These are phyloP conservation scores for Diloba caeruleocephala DNA, from an alignment of 2,888 invertebrate species.

Conservation along the genomic window DNA sequence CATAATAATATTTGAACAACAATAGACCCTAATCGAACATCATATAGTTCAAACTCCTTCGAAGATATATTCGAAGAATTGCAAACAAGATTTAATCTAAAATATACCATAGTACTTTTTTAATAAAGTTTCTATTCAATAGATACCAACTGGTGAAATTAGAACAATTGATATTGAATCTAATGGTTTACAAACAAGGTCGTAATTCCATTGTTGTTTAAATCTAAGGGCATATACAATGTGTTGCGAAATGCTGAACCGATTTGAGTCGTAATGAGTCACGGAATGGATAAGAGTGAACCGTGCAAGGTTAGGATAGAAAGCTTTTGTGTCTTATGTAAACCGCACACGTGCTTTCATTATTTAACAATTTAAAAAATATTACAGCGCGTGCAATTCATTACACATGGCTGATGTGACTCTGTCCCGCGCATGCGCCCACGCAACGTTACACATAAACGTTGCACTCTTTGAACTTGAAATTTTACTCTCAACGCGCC, in stretches of 20 bases:
- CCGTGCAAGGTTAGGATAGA: conserved; percentile 66
- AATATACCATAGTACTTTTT: conserved; percentile 17
- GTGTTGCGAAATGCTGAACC: conserved; percentile 55
- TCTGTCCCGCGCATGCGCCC: no score
- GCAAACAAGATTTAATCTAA: conserved; percentile 20
- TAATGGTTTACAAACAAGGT: conserved; percentile 53
- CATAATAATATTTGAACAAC: conserved; percentile 24
- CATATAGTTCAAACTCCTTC: conserved; percentile 36
- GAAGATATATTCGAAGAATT: conserved; percentile 10
- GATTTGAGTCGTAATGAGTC: conserved; percentile 54
- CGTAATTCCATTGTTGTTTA: conserved; percentile 54
- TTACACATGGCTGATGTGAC: no score
- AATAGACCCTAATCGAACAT: conserved; percentile 24
- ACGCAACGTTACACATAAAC: no score
- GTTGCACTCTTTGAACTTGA: no score
- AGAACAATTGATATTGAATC: conserved; percentile 43
- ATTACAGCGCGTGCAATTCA: conserved; percentile 1
- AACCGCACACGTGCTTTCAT: conserved; percentile 50
- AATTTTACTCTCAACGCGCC: no score
- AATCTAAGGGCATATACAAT: conserved; percentile 45
- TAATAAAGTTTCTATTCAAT: conserved; percentile 35
- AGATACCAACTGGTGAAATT: conserved; percentile 14
- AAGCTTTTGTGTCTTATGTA: conserved; percentile 59
- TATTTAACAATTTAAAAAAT: conserved; percentile 15
- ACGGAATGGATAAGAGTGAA: conserved; percentile 51